Base-by-base conservation (phyloP, 2,113 vertebrate species). In the Lycocorax pyrrhopterus region DNA sequence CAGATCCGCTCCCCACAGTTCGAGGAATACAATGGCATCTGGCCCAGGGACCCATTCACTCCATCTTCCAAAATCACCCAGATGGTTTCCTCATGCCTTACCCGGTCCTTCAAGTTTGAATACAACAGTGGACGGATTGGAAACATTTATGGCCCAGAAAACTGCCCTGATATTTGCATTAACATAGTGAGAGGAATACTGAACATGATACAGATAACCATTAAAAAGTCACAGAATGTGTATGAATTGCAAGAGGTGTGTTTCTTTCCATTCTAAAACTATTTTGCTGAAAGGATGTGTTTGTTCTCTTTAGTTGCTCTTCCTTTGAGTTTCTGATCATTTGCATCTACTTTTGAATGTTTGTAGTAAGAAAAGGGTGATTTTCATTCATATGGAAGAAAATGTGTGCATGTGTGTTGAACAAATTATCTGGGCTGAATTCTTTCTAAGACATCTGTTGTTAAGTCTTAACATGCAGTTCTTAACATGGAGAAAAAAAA, bases 191-290 rank as follows among this genome's bases (percentile, higher is more conserved):
- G 93, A 98, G 98, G 98, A 71, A 92, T 98, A 26, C 84, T 99
- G 87, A 98, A 97, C 69, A 13, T 98, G 87, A 67, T 98, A n/a
- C 97, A 97, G 82, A 85, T 98, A 51, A 98, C 97, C 91, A 93
- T 98, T 84, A 99, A 98, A 93, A 98, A 98, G 77, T 98, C 97
- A 46, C 98, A 98, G 58, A 98, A 98, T 15, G 96, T 97, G 35
- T 99, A 98, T 26, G 98, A 98, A 35, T 74, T 98, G 53, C 98
- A 98, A 84, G 99, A 98, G 97, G 98, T 98, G 95, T 37, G 77
- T 84, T 58, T 44, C 32, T 41, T 47, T 49, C 10, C 10, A 3
- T 87, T 87, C 53, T 83, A 64, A 53, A 91, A 35, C 7, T 63
- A 25, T 35, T 59, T 87, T 27, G 18, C 8, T 60, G 46, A 77